A percentile compares a stretch with the other conserved stretches of the same genome.
Conservation (phyloP, 2,888 invertebrate species). For the Lasioglossum villosulum region DNA sequence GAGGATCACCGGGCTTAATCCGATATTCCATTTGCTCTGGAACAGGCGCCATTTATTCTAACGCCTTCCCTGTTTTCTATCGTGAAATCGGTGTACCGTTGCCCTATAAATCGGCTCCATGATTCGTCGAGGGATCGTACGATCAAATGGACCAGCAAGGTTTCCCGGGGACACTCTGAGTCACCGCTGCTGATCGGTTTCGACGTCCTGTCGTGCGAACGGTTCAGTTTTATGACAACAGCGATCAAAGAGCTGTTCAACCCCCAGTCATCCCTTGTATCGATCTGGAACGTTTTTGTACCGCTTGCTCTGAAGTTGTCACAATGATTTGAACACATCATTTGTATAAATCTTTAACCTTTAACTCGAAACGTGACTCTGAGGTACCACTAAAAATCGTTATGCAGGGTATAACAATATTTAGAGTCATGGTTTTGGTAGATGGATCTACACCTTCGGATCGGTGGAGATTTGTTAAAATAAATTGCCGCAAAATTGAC, state of each 20-base stretch:
- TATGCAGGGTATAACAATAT: no score
- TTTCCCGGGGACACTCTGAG: not conserved
- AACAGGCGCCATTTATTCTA: constrained; percentile 5
- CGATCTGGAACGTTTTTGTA: not conserved
- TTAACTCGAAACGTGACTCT: no score
- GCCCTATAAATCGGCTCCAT: not conserved
- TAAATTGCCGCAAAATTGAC: no score
- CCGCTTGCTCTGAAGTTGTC: not conserved
- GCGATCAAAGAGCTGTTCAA: not conserved
- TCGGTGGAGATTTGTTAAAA: no score
- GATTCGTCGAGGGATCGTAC: constrained; percentile 5
- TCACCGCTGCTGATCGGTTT: not conserved
- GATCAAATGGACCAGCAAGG: constrained; percentile 10
- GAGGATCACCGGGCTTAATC: constrained; percentile 19
- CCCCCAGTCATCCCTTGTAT: not conserved
- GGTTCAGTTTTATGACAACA: not conserved
- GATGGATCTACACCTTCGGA: no score
- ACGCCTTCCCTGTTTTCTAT: constrained; percentile 1
- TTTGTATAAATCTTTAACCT: no score
- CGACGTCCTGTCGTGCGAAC: not conserved
- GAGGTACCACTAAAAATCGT: no score
- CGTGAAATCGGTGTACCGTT: not conserved
- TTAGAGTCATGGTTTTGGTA: no score
- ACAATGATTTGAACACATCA: no score
- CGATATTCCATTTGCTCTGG: constrained; percentile 6